A percentile compares a stretch with the other conserved stretches of the same genome.
Conservation (phyloP, 2,113 vertebrate genomes). For the Hyla sarda region DNA sequence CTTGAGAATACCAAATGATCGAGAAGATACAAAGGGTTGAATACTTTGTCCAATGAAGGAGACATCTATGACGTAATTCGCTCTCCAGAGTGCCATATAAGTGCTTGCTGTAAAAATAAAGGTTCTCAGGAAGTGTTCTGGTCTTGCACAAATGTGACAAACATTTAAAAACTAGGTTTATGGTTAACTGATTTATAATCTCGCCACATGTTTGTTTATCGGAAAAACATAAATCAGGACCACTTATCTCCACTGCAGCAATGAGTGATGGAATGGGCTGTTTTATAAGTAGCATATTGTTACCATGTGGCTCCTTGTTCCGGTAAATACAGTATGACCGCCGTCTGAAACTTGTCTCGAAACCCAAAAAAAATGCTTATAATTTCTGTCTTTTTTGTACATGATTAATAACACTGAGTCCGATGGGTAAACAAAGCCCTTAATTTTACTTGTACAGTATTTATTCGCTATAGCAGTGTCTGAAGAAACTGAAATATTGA, state of each 20-base stretch:
- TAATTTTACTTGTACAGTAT: not conserved
- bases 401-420: not conserved
- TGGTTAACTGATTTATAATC: slow-evolving; percentile 21
- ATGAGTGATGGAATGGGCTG: not conserved
- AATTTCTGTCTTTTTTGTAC: not conserved
- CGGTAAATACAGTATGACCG: not conserved
- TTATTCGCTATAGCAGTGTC: not conserved
- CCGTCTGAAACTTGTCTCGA: not conserved
- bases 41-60: not conserved
- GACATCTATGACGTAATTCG: not conserved
- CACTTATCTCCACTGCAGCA: slow-evolving; percentile 2
- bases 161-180: slow-evolving; percentile 22
- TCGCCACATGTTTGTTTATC: slow-evolving; percentile 29
- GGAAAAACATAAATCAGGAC: slow-evolving; percentile 7
- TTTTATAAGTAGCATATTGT: slow-evolving; percentile 25
- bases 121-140: slow-evolving; percentile 32
- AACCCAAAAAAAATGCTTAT: not conserved
- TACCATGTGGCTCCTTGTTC: slow-evolving; percentile 1
- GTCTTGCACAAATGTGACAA: slow-evolving; percentile 40
- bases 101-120: slow-evolving; percentile 12
- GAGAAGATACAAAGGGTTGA: not conserved
- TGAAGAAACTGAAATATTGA: not conserved
- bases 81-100: slow-evolving; percentile 40
- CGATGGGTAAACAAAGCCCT: not conserved
- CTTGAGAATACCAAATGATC: not conserved